Evolutionary conservation across 2,113 vertebrate genomes (phyloP), one percentile per base, ranked within the genome.

Genomic region (Sebastes fasciatus): DNA sequence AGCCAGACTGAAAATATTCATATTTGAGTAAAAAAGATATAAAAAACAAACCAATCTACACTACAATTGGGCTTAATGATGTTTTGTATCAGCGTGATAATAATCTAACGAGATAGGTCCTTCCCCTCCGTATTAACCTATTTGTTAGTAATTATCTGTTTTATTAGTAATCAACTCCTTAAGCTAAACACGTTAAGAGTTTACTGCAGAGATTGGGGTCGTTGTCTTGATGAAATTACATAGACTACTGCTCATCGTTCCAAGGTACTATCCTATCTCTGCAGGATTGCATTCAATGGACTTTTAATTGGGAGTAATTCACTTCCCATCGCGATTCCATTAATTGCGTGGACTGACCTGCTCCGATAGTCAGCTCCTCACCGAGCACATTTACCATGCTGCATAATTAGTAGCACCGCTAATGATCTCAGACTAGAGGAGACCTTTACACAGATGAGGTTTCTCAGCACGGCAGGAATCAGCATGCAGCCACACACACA

Each of bases 301-400:
- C 86, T 92, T 95, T 94, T 95, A 95, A 95, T 94, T 94, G 89
- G 85, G 63, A 90, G 83, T 93, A 93, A 94, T 95, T 94, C 86
- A 91, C 93, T 91, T 93, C 84, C 91, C 86, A 91, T 88, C 51
- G 74, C 23, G 64, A 86, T 93, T 93, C 89, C 82, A 94, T 93
- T 95, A 95, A 94, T 94, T 91, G 92, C 49, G 4, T 51, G 75
- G 89, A 88, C 87, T 89, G 90, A 90, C 89, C 91, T 65, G 80
- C 86, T 89, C 76, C 55, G 60, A 64, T 77, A 77, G 83, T 65
- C 91, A 84, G 79, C 80, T 88, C 78, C 58, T 86, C 83, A 76
- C 87, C 58, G 77, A 90, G 81, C 79, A 76, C 72, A 80, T 89
- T 92, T 74, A 78, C 83, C 71, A 26, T 57, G 61, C 77, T 43